Conservation (phyloP, 1,140 invertebrate species). For the Macrobrachium rosenbergii region DNA sequence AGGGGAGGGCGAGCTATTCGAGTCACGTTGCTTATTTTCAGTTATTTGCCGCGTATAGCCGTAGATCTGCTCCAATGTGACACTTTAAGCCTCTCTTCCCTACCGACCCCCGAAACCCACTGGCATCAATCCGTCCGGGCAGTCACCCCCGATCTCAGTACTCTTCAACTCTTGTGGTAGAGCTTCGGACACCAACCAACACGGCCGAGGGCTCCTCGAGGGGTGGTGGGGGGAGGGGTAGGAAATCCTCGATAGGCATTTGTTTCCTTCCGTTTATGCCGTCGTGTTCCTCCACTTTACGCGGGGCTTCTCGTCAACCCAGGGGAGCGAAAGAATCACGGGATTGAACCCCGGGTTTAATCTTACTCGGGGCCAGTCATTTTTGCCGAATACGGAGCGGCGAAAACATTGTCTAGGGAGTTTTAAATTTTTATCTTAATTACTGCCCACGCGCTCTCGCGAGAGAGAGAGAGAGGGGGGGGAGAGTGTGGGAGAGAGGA, state of each 20-base stretch:
- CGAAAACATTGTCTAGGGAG: conserved; percentile 9
- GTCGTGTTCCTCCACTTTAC: not conserved
- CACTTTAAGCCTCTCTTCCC: conserved; percentile 64
- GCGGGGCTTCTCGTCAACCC: not conserved
- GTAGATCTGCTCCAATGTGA: conserved; percentile 63
- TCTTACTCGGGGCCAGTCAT: conserved; percentile 25
- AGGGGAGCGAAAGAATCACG: not conserved
- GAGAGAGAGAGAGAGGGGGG: conserved; percentile 3
- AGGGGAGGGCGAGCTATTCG: conserved; percentile 27
- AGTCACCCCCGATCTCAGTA: conserved; percentile 58
- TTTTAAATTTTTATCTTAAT: conserved; percentile 59
- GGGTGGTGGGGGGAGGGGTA: not conserved
- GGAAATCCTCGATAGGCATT: conserved; percentile 30
- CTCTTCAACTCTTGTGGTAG: conserved; percentile 57
- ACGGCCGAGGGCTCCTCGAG: too few species aligned
- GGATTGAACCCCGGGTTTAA: conserved; percentile 1
- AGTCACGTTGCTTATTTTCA: conserved; percentile 64
- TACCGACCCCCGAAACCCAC: conserved; percentile 46
- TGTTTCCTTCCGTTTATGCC: conserved; percentile 30
- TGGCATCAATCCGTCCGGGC: conserved; percentile 57
- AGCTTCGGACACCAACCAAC: conserved; percentile 40
- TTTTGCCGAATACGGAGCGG: too few species aligned
- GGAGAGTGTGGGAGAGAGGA: not conserved
- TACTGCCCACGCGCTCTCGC: conserved; percentile 45
- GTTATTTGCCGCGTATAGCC: conserved; percentile 64